Base-by-base conservation (phyloP, 1,140 invertebrate species). In the Bombus turneri region DNA sequence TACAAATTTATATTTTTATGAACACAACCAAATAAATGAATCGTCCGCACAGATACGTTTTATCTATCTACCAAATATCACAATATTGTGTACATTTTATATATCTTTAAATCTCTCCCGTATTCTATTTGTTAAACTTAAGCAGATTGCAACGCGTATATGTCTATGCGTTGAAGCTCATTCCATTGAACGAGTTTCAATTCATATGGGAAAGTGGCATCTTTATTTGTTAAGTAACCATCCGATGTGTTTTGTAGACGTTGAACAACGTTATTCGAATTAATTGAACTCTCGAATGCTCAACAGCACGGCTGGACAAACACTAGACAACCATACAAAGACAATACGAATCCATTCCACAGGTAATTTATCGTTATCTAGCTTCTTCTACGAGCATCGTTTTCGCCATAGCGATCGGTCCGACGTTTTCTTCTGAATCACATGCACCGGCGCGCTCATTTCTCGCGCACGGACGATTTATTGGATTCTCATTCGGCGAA, bases 401-500 rank as follows among this genome's bases (percentile, higher is more conserved):
- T 6, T 75, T 34, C 25, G 9, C 47, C 75, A 53, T 53, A 53
- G 47, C 47, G 18, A 53, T 39, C 31, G n/a, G 18, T 28, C 62
- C 25, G 62, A 15, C 47, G 25, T 80, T 80, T 57, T 37, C 81
- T 57, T 34, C 76, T 6, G 81, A 69, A 83, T 78, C 74, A 69
- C 43, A 62, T 71, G 25, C 37, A 18, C 10, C 53, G 31, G 6
- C 75, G 53, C 69, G 77, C 57, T 80, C 76, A 82, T 89, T 88
- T 89, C 83, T 87, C 85, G 78, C 78, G 82, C 82, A 78, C 69
- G 81, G 78, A 87, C 82, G 83, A 90, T 90, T 90, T 90, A 90
- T 90, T 77, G 88, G 82, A 90, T 90, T 90, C 82, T 90, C 88
- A 90, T 90, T 85, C 79, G 82, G 64, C 75, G 86, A 85, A 75